Evolutionary conservation across 2,113 vertebrate species (phyloP).

Genomic region (Hiodon tergisus): DNA sequence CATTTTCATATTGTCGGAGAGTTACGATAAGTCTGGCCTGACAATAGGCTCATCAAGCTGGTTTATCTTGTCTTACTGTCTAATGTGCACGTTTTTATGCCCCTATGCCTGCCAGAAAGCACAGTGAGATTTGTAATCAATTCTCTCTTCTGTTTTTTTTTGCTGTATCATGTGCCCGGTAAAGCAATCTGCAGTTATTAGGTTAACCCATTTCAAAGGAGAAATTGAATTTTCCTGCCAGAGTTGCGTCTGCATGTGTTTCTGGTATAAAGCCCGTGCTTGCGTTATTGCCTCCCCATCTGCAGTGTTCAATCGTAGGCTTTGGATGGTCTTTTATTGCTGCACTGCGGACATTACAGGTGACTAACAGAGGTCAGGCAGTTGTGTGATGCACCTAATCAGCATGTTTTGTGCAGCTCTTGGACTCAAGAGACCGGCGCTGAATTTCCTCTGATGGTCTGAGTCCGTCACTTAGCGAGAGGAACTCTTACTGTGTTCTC

Average conservation of each 20-base stretch:
- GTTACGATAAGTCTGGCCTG: too few species aligned
- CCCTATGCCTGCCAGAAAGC: too few species aligned
- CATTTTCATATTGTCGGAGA: too few species aligned
- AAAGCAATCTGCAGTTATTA: slow-evolving; percentile 5
- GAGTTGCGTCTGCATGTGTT: neutral
- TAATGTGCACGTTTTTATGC: too few species aligned
- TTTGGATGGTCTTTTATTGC: neutral
- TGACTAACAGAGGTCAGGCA: neutral
- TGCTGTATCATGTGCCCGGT: neutral
- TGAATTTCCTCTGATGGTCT: neutral
- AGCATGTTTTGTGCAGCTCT: slow-evolving; percentile 6
- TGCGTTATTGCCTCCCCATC: neutral
- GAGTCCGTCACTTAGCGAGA: neutral
- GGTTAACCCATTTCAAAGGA: slow-evolving; percentile 11
- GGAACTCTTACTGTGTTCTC: too few species aligned
- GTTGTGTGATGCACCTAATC: slow-evolving; percentile 17
- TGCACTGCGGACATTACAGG: neutral
- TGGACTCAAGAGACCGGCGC: neutral
- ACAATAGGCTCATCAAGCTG: too few species aligned
- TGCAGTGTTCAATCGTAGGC: neutral
- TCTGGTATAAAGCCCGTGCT: neutral
- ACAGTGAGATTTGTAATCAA: too few species aligned
- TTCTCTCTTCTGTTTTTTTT: neutral
- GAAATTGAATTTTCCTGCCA: slow-evolving; percentile 8
- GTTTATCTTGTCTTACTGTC: too few species aligned